Conservation (phyloP, 2,113 vertebrate genomes). For the Oryzias melastigma region DNA sequence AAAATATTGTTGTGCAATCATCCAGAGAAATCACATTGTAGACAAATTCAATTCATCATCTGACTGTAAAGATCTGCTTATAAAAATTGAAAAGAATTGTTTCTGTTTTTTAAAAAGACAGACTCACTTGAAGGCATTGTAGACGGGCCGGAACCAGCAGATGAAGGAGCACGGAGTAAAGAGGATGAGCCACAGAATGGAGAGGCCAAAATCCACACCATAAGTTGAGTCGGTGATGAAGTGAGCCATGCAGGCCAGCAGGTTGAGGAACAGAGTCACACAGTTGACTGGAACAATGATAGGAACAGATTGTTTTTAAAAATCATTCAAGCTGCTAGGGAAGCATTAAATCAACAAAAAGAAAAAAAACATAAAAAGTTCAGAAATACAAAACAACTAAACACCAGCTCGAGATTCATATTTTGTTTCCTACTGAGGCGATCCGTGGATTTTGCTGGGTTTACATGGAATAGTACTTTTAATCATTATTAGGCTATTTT, state of each 20-base stretch:
- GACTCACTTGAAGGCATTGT: constrained; percentile 95
- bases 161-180: constrained; percentile 95
- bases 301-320: background rate
- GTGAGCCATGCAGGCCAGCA: constrained; percentile 89
- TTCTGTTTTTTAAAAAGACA: background rate
- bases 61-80: too few relatives aligned
- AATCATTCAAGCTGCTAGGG: background rate
- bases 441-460: too few relatives aligned
- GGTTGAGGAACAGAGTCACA: constrained; percentile 90
- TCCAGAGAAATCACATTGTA: too few relatives aligned
- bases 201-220: constrained; percentile 89
- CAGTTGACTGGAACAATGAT: constrained; percentile 76
- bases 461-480: too few relatives aligned
- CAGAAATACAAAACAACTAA: too few relatives aligned
- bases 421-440: too few relatives aligned
- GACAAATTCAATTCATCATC: too few relatives aligned
- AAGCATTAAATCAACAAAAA: background rate
- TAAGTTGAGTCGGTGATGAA: constrained; percentile 60
- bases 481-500: too few relatives aligned
- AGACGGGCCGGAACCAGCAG: constrained; percentile 96
- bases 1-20: too few relatives aligned
- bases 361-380: background rate
- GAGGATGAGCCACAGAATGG: constrained; percentile 92
- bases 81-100: too few relatives aligned
- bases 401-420: too few relatives aligned